Evolutionary conservation across 2,113 vertebrate genomes (phyloP).

Genomic region (Macaca fascicularis): T2T-MFA8v1.1 NC_088375.1:204038001-204038500

Average conservation of each 20-base stretch:
- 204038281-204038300: background rate
- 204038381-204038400: background rate
- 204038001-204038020: background rate
- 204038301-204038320: background rate
- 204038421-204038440: background rate
- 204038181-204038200: background rate
- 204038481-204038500: background rate
- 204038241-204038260: background rate
- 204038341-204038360: background rate
- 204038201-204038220: background rate
- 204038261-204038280: fast-evolving
- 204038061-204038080: background rate
- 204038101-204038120: background rate
- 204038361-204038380: background rate
- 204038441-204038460: slow-evolving; percentile 52
- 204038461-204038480: background rate
- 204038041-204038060: background rate
- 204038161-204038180: background rate
- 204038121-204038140: background rate
- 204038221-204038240: background rate
- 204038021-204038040: background rate
- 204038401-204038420: background rate
- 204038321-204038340: background rate
- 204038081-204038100: background rate
- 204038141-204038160: background rate